phyloP scores from a whole-genome alignment of 2,888 invertebrate species.

The Yponomeuta sedellus region DNA sequence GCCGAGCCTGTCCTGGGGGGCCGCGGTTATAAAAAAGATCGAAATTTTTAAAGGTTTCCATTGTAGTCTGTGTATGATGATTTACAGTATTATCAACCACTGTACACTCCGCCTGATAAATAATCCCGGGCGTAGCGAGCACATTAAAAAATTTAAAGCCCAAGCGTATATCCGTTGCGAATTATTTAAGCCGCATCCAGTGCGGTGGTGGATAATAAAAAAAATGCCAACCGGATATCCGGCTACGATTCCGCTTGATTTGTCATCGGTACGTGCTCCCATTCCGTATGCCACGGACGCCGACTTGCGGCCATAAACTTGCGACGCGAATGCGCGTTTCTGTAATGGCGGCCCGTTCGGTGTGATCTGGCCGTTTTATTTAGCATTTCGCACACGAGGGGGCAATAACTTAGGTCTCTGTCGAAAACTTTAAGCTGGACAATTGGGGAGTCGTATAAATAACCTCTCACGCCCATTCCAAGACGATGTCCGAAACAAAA shows the following conservation, averaged over 20 bases:
- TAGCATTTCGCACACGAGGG: neutral
- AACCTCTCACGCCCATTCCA: too few species aligned
- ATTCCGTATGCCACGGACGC: neutral
- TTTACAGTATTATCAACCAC: neutral
- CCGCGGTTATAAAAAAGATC: too few species aligned
- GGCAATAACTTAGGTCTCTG: too few species aligned
- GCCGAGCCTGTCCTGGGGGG: too few species aligned
- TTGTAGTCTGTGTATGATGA: too few species aligned
- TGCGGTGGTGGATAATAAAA: slow-evolving; percentile 22
- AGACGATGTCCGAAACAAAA: too few species aligned
- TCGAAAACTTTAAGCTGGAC: too few species aligned
- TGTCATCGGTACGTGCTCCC: slow-evolving; percentile 31
- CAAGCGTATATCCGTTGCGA: slow-evolving; percentile 1
- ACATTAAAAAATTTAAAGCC: slow-evolving; percentile 5
- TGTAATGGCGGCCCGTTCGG: neutral
- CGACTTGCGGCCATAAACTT: neutral
- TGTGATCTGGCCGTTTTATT: neutral
- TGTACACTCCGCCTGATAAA: neutral
- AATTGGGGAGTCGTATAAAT: too few species aligned
- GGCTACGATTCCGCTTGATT: slow-evolving; percentile 28
- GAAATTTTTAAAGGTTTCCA: too few species aligned
- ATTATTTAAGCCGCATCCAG: slow-evolving; percentile 23
- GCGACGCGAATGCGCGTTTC: neutral
- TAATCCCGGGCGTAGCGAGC: neutral
- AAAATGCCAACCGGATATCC: slow-evolving; percentile 25